Percentiles rank a stretch among this genome's conserved stretches.
Evolutionary conservation across 2,797 vertebrate genomes (phyloP).

Genomic region (Poeciliopsis turneri): DNA sequence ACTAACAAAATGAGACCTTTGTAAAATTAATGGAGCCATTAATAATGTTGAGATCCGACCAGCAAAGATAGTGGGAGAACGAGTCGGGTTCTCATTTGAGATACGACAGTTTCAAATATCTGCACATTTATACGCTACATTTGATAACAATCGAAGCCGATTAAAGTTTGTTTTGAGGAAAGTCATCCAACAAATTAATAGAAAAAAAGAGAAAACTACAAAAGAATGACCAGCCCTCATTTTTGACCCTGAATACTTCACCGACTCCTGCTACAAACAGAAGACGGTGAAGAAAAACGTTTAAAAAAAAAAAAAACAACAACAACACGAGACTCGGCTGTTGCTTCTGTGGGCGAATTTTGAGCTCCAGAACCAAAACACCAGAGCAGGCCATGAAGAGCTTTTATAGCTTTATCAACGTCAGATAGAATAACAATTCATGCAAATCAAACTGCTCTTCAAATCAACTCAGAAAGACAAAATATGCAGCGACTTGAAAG

Average conservation of each 20-base stretch:
- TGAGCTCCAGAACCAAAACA: neutral
- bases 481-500: neutral
- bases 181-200: neutral
- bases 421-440: neutral
- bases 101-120: neutral
- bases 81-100: neutral
- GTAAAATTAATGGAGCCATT: neutral
- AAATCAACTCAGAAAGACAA: neutral
- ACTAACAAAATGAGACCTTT: neutral
- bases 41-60: neutral
- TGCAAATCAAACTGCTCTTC: neutral
- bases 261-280: neutral
- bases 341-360: neutral
- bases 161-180: neutral
- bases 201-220: neutral
- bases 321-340: too few relatives aligned
- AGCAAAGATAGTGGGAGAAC: neutral
- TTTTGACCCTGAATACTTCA: too few relatives aligned
- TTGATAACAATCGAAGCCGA: neutral
- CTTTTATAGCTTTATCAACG: neutral
- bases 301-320: too few relatives aligned
- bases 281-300: too few relatives aligned
- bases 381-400: neutral
- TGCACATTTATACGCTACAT: neutral
- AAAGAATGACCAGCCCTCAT: neutral